Percentiles rank a stretch among this genome's conserved stretches.
Evolutionary conservation across 2,888 invertebrate genomes (phyloP).

Genomic region (Hyppa rectilinea): DNA sequence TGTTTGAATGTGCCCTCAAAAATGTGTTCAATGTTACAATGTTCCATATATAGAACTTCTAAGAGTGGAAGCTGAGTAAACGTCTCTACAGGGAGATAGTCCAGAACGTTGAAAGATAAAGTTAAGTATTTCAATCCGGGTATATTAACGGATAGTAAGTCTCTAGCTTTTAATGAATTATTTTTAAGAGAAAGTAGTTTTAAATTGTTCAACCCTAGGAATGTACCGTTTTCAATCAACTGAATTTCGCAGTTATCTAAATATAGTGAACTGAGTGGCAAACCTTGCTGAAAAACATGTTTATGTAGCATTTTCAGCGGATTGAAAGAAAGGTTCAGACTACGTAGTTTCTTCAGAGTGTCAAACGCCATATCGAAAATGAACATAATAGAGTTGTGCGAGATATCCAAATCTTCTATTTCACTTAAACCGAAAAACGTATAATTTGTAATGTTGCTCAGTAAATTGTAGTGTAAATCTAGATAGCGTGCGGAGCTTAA

Average conservation of each 20-base stretch:
- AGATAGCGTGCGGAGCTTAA: slow-evolving; percentile 94
- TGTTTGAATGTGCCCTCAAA: slow-evolving; percentile 93
- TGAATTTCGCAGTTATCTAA: slow-evolving; percentile 94
- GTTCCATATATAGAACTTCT: slow-evolving; percentile 93
- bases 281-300: slow-evolving; percentile 94
- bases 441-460: slow-evolving; percentile 93
- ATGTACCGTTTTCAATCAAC: slow-evolving; percentile 94
- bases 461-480: slow-evolving; percentile 94
- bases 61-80: slow-evolving; percentile 94
- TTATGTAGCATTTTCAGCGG: slow-evolving; percentile 93
- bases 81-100: slow-evolving; percentile 92
- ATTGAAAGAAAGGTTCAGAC: slow-evolving; percentile 95
- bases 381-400: slow-evolving; percentile 92
- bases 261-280: slow-evolving; percentile 93
- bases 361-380: slow-evolving; percentile 94
- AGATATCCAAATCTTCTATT: slow-evolving; percentile 94
- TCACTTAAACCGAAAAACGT: slow-evolving; percentile 94
- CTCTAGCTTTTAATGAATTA: slow-evolving; percentile 93
- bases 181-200: slow-evolving; percentile 94
- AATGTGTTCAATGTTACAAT: slow-evolving; percentile 93
- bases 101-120: slow-evolving; percentile 95
- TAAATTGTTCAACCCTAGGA: slow-evolving; percentile 94
- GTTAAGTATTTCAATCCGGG: slow-evolving; percentile 94
- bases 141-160: slow-evolving; percentile 93
- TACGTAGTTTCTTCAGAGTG: slow-evolving; percentile 94